Evolutionary conservation across 2,888 invertebrate species (phyloP), one percentile per base, ranked within the genome.

Genomic region (Phalera bucephala): DNA sequence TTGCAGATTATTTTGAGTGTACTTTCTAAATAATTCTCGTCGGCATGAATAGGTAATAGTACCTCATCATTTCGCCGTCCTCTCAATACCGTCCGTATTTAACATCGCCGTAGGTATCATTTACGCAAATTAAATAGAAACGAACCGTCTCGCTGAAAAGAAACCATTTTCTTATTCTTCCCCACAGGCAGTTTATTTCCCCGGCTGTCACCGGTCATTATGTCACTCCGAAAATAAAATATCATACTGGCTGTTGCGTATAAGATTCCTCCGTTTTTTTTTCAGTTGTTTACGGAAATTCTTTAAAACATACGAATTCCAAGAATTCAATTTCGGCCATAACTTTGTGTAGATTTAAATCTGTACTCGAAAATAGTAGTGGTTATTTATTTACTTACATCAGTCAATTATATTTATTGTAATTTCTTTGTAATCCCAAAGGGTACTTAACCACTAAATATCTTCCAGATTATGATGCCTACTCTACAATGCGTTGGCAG

Each of bases 191-290:
- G 76, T 69, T 73, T 76, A 69, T 75, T 72, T 74, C 60, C 65
- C 56, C 59, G 59, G 65, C 71, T 76, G 74, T 75, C 79, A 77
- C 67, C 72, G 75, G 73, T 76, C 76, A 77, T 79, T 77, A 77
- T 73, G 72, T 72, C 74, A 70, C 58, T 59, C 60, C 46, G 58
- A 68, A 73, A 65, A 63, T 68, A 63, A 68, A 68, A 66, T 68
- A 62, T 64, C 50, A 55, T 58, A 52, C 53, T 40, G 50, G 45
- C 22, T 60, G 45, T 49, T 46, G 40, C 43, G 45, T 45, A 49
- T 25, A 29, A 29, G 19, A 29, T 10, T 29, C 11, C 11, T 29
- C 5, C 28, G 2, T 8, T 29, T 26, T 29, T 17, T 19, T 19
- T 2, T 29, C 19, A 29, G 17, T 4, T 19, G 11, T 19, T n/a